Evolutionary conservation across 2,113 vertebrate species (phyloP).

Genomic region (Planiliza haematocheilus): DNA sequence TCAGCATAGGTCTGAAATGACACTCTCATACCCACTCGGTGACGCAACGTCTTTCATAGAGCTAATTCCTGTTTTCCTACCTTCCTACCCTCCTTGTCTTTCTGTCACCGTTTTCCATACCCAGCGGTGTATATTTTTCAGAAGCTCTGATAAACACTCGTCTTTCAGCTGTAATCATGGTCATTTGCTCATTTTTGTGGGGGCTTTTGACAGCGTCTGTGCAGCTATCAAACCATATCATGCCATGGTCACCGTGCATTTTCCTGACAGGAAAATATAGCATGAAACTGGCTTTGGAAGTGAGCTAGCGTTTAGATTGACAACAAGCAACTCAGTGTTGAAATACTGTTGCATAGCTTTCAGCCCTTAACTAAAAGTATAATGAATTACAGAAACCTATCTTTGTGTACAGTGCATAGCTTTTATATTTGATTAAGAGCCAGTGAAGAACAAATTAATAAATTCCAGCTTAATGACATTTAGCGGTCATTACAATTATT

Average conservation of each 20-base stretch:
- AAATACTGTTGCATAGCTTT: slow-evolving; percentile 6
- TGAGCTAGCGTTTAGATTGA: background rate
- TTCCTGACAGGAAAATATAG: slow-evolving; percentile 3
- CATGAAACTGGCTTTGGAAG: background rate
- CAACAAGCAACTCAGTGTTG: background rate
- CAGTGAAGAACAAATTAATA: slow-evolving; percentile 3
- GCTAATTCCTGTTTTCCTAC: background rate
- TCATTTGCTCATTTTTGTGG: slow-evolving; percentile 8
- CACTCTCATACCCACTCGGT: slow-evolving; percentile 7
- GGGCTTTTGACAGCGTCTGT: slow-evolving; percentile 8
- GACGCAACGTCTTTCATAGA: background rate
- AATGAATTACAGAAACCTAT: background rate
- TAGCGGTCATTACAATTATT: background rate
- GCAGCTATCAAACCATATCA: slow-evolving; percentile 20
- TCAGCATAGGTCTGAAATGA: slow-evolving; percentile 3
- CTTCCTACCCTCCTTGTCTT: background rate
- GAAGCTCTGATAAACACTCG: background rate
- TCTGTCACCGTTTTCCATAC: background rate
- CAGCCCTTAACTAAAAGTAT: background rate
- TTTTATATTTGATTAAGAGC: background rate
- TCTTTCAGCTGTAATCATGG: slow-evolving; percentile 11
- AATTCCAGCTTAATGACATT: background rate
- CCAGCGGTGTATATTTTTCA: background rate
- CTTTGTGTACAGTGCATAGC: no score
- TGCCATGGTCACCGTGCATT: slow-evolving; percentile 3